phyloP scores from a whole-genome alignment of 2,113 vertebrate genomes.

The Thunnus maccoyii region DNA sequence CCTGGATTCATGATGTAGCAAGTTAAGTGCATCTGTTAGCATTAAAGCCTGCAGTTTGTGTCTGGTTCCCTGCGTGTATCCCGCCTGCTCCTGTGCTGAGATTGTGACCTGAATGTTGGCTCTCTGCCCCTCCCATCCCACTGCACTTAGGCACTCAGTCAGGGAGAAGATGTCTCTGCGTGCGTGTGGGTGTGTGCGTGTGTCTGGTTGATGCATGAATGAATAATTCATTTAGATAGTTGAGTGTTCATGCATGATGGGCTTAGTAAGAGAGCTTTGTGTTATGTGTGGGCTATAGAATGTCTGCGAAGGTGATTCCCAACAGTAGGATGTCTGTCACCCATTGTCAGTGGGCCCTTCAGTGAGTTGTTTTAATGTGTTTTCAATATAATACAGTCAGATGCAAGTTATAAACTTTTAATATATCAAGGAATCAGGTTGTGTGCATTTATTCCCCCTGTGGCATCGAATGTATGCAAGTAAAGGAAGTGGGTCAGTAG shows the following conservation, averaged over 20 bases:
- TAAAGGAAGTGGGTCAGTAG: constrained; percentile 49
- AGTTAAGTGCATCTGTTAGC: neutral
- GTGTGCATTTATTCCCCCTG: neutral
- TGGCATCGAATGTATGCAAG: neutral
- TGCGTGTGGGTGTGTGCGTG: neutral
- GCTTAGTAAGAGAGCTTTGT: constrained; percentile 27
- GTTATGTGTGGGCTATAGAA: constrained; percentile 9
- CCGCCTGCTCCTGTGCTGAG: neutral
- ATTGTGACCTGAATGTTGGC: constrained; percentile 43
- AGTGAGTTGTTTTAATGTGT: neutral
- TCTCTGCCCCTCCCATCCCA: neutral
- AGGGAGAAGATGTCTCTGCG: constrained; percentile 22
- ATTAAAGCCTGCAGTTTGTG: neutral
- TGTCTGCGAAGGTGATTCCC: constrained; percentile 9
- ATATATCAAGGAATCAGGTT: neutral
- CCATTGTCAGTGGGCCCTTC: neutral
- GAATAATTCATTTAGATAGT: constrained; percentile 60
- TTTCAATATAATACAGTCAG: neutral
- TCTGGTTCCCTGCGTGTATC: neutral
- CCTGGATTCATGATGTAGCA: neutral
- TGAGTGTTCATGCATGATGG: constrained; percentile 51
- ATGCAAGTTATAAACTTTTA: neutral
- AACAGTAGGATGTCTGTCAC: neutral
- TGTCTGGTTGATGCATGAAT: constrained; percentile 46
- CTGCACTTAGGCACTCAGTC: constrained; percentile 7